phyloP scores from a whole-genome alignment of 2,797 vertebrate species.

The Sebastes oblongus region DNA sequence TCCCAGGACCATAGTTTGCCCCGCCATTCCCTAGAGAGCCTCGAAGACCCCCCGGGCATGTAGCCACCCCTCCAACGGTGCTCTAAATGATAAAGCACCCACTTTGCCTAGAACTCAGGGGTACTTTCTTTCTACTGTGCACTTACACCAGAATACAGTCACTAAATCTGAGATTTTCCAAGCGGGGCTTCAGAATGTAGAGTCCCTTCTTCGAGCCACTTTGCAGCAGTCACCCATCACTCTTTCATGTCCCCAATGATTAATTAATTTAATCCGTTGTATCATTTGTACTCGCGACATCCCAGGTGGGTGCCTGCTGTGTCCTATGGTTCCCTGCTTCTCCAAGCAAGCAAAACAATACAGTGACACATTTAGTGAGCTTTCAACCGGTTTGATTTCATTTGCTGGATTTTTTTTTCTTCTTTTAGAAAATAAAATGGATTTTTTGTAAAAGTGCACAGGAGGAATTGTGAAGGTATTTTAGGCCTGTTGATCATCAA shows the following conservation, averaged over 20 bases:
- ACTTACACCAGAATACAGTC: constrained; percentile 71
- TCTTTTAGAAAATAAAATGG: constrained; percentile 30
- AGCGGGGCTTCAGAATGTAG: constrained; percentile 72
- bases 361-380: constrained; percentile 34
- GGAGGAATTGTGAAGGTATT: constrained; percentile 66
- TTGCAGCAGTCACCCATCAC: constrained; percentile 25
- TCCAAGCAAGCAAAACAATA: constrained; percentile 29
- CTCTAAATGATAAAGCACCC: constrained; percentile 37
- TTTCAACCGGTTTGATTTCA: constrained; percentile 57
- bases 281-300: constrained; percentile 45
- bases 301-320: constrained; percentile 60
- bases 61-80: constrained; percentile 39
- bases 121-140: constrained; percentile 90
- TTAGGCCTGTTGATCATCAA: constrained; percentile 71
- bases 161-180: constrained; percentile 59
- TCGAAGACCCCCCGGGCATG: constrained; percentile 37
- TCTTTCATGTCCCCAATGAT: constrained; percentile 18
- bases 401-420: constrained; percentile 13
- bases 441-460: constrained; percentile 70
- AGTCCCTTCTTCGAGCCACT: constrained; percentile 35
- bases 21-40: constrained; percentile 40
- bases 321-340: constrained; percentile 47
- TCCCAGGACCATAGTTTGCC: constrained; percentile 51
- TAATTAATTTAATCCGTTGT: constrained; percentile 23
- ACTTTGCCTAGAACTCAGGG: constrained; percentile 89